Percentiles rank a stretch among this genome's conserved stretches.
Conservation (phyloP, 2,888 invertebrate species). For the Drosophila aldrichi region DNA sequence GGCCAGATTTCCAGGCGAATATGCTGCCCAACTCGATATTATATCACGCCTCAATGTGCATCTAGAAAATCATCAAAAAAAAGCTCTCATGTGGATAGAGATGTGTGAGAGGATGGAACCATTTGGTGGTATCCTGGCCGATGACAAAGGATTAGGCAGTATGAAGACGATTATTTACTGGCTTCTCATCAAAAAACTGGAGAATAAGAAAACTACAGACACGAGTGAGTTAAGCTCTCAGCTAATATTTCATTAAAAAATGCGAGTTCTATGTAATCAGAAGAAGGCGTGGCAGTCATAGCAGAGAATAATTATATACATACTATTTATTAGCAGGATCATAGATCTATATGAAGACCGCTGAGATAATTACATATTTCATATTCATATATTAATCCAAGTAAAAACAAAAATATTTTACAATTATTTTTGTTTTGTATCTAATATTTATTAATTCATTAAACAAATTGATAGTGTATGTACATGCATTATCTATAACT, state of each 20-base stretch:
- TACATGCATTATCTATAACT: no score
- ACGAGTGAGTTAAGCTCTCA: not conserved
- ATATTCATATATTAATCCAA: no score
- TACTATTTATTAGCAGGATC: no score
- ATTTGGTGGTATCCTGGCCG: constrained; percentile 1
- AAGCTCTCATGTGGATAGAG: not conserved
- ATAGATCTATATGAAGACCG: no score
- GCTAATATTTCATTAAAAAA: not conserved
- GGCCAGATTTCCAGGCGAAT: accelerated
- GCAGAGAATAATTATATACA: no score
- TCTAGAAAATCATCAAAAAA: not conserved
- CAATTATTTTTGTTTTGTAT: no score
- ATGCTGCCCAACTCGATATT: accelerated
- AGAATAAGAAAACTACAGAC: accelerated
- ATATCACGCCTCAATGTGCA: not conserved
- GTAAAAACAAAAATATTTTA: no score
- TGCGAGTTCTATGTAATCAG: no score
- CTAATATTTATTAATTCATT: no score
- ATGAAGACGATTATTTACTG: not conserved
- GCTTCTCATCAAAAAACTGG: not conserved
- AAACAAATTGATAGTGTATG: no score
- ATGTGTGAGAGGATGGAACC: not conserved
- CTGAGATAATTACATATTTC: no score
- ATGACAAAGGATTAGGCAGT: not conserved
- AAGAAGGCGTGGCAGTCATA: no score